These are phyloP conservation scores for Rhopalosiphum nymphaeae DNA, from an alignment of 2,888 invertebrate species.

Conservation along the genomic window DNA sequence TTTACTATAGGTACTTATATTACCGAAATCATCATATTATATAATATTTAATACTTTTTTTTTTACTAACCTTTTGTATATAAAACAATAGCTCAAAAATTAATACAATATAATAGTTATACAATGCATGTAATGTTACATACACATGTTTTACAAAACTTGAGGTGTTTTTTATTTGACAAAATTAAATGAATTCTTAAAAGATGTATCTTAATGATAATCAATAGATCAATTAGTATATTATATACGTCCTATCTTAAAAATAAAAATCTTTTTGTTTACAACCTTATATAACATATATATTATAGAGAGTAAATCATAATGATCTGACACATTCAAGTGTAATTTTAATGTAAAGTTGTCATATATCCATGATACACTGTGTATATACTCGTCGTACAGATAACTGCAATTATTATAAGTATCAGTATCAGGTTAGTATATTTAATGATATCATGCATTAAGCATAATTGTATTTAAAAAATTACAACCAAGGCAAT, in stretches of 20 bases:
- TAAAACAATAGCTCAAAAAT: too few species aligned
- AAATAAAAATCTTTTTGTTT: not conserved
- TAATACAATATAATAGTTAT: not conserved
- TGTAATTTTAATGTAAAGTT: too few species aligned
- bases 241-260: not conserved
- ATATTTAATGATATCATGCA: not conserved
- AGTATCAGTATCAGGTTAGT: not conserved
- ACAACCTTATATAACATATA: not conserved
- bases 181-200: not conserved
- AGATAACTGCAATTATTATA: not conserved
- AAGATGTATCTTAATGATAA: not conserved
- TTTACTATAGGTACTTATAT: not conserved
- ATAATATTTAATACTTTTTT: too few species aligned
- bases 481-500: not conserved
- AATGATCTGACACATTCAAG: too few species aligned
- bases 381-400: not conserved
- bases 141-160: not conserved
- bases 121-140: not conserved
- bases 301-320: too few species aligned
- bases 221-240: too few species aligned
- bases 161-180: not conserved
- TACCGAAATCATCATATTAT: not conserved
- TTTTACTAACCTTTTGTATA: too few species aligned
- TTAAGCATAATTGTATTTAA: not conserved
- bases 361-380: too few species aligned